These are phyloP conservation scores for Psylliodes chrysocephalus DNA, from an alignment of 2,888 invertebrate species.

Conservation along the genomic window DNA sequence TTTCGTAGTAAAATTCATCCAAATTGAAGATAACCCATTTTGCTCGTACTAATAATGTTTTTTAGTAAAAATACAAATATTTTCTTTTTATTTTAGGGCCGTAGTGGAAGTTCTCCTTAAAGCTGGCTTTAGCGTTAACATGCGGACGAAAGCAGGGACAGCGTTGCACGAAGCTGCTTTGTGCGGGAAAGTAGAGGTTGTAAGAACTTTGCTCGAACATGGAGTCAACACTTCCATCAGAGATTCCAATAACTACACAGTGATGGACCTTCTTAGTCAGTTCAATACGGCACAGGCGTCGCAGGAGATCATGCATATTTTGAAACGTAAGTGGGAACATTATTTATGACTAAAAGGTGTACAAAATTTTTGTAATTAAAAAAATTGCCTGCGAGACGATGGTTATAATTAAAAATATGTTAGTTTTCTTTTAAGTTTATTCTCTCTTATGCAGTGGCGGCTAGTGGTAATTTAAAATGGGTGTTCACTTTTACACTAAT, in stretches of 20 bases:
- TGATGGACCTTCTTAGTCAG: constrained; percentile 85
- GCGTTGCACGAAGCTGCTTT: constrained; percentile 94
- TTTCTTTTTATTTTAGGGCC: constrained; percentile 66
- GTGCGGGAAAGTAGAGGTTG: constrained; percentile 90
- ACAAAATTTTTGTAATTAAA: too few relatives aligned
- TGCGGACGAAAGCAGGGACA: constrained; percentile 86
- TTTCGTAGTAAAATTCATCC: too few relatives aligned
- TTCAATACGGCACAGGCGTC: constrained; percentile 87
- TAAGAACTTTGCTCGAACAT: constrained; percentile 80
- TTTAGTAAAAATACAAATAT: too few relatives aligned
- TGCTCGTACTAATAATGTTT: too few relatives aligned
- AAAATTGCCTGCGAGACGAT: too few relatives aligned
- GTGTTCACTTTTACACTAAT: too few relatives aligned
- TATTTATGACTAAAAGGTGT: too few relatives aligned
- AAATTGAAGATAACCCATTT: too few relatives aligned
- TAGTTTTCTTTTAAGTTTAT: too few relatives aligned
- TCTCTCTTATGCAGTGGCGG: too few relatives aligned
- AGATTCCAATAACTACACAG: constrained; percentile 84
- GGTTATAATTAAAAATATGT: too few relatives aligned
- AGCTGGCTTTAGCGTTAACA: constrained; percentile 89
- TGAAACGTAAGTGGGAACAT: constrained; percentile 81
- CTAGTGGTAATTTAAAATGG: too few relatives aligned
- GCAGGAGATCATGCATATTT: constrained; percentile 85
- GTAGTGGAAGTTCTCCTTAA: constrained; percentile 85
- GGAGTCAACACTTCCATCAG: constrained; percentile 85